Evolutionary conservation across 2,113 vertebrate genomes (phyloP).

Genomic region (Pterocles burchelli): DNA sequence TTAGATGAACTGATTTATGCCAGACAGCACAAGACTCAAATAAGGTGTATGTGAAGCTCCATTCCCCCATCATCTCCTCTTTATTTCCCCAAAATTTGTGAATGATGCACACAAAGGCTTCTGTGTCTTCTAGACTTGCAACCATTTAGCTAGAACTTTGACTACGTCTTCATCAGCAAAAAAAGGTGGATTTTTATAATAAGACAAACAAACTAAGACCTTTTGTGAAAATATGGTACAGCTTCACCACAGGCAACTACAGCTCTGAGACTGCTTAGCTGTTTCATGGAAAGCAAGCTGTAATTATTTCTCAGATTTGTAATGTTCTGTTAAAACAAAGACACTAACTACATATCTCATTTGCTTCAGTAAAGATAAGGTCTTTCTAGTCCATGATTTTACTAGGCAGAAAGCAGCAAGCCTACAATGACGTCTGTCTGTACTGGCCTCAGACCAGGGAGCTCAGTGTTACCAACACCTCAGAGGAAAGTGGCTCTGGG

Average conservation of each 20-base stretch:
- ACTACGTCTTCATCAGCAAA: not conserved
- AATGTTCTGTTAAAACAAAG: not conserved
- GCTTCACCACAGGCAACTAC: not conserved
- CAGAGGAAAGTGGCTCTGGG: not conserved
- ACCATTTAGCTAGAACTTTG: not conserved
- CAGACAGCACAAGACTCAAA: not conserved
- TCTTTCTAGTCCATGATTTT: not conserved
- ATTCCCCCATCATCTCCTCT: not conserved
- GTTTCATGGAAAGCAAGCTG: not conserved
- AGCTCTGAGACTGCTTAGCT: not conserved
- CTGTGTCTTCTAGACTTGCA: not conserved
- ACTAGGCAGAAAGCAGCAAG: not conserved
- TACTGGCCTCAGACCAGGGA: not conserved
- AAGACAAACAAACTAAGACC: fast-evolving
- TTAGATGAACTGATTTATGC: not conserved
- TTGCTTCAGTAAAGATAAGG: not conserved
- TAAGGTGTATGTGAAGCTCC: not conserved
- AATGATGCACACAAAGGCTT: not conserved
- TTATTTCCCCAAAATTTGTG: not conserved
- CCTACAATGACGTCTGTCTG: not conserved
- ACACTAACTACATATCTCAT: not conserved
- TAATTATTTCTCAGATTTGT: not conserved
- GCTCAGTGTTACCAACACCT: not conserved
- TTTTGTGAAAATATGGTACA: not conserved
- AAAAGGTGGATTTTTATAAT: not conserved